phyloP scores from a whole-genome alignment of 2,797 vertebrate species.

The Chloroceryle amazona region DNA sequence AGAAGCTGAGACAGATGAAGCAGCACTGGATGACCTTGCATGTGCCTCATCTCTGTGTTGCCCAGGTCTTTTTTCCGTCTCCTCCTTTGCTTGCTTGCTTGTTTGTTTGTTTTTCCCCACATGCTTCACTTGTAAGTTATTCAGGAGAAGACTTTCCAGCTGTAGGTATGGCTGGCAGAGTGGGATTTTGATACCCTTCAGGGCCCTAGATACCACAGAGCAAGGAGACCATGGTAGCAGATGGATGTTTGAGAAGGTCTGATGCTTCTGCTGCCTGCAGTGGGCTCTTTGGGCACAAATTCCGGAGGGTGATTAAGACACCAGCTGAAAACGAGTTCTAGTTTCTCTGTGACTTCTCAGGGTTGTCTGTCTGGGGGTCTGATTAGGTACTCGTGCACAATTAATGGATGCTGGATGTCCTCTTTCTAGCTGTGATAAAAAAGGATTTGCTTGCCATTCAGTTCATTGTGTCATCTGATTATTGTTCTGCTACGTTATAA shows the following conservation, averaged over 20 bases:
- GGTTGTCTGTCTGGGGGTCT: neutral
- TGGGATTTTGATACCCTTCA: neutral
- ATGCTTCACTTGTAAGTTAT: neutral
- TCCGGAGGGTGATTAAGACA: neutral
- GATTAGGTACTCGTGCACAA: neutral
- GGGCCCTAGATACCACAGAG: neutral
- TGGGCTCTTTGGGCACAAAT: neutral
- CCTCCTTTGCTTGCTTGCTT: neutral
- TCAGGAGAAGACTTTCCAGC: neutral
- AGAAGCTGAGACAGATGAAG: neutral
- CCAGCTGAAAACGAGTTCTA: neutral
- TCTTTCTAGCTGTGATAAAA: neutral
- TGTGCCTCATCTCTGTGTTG: neutral
- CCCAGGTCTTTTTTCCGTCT: neutral
- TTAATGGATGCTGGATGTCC: neutral
- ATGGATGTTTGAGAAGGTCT: neutral
- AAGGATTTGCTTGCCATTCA: conserved; percentile 5
- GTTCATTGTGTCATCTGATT: neutral
- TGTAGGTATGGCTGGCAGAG: neutral
- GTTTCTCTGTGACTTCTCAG: neutral
- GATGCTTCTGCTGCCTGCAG: neutral
- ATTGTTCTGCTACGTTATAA: neutral
- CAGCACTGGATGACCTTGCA: neutral
- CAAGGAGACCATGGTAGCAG: neutral
- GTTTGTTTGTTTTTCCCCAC: too few relatives aligned